Evolutionary conservation across 2,797 vertebrate genomes (phyloP).

Genomic region (Phoeniculus purpureus): DNA sequence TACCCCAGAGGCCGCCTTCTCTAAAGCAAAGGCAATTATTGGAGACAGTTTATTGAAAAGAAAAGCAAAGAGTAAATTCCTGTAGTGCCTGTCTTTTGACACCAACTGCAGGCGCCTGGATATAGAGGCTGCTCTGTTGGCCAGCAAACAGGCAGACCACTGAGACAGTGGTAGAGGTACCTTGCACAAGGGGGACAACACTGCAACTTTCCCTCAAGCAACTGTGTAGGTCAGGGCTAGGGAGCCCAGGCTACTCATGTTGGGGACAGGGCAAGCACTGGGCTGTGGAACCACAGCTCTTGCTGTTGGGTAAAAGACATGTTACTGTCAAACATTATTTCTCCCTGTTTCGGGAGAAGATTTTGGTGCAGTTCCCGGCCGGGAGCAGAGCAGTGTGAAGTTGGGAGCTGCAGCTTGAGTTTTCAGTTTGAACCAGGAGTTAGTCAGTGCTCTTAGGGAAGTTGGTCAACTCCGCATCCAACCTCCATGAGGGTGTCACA

Average conservation of each 20-base stretch:
- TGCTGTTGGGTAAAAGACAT: fast-evolving
- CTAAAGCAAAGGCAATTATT: conserved; percentile 33
- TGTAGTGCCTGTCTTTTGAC: background rate
- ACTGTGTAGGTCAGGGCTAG: fast-evolving
- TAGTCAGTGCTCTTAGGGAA: background rate
- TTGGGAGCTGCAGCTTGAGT: background rate
- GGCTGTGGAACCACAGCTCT: fast-evolving
- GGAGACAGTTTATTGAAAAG: background rate
- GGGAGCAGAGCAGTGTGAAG: background rate
- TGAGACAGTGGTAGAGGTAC: background rate
- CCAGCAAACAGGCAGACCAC: background rate
- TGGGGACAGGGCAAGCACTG: fast-evolving
- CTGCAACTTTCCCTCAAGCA: background rate
- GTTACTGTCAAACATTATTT: fast-evolving
- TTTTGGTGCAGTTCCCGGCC: background rate
- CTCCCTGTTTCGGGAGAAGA: background rate
- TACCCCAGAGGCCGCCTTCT: conserved; percentile 35
- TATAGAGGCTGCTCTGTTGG: background rate
- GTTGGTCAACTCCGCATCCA: background rate
- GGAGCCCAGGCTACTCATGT: background rate
- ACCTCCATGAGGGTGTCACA: background rate
- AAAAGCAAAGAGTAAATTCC: conserved; percentile 7
- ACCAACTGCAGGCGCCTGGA: background rate
- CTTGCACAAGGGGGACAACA: background rate
- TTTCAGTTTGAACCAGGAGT: background rate